Percentiles rank a stretch among this genome's conserved stretches.
These are phyloP conservation scores for Pandemis corylana DNA, from an alignment of 2,888 invertebrate species.

Conservation along the genomic window DNA sequence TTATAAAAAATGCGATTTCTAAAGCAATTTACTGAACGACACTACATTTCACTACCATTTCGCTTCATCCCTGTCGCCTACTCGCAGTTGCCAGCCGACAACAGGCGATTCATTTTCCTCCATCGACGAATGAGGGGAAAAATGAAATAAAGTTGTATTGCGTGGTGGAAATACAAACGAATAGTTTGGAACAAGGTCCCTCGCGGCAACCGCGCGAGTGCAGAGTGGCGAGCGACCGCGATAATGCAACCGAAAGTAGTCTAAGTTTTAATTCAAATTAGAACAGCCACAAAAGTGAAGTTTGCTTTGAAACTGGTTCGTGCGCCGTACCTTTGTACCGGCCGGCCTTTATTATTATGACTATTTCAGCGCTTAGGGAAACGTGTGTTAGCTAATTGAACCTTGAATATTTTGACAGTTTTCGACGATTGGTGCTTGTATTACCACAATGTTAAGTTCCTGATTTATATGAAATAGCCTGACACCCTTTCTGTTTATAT, in stretches of 20 bases:
- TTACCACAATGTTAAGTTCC: too few species aligned
- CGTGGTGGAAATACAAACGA: conserved; percentile 65
- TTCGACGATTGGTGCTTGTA: neutral
- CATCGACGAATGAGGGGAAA: conserved; percentile 57
- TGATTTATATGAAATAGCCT: too few species aligned
- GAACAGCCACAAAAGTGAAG: conserved; percentile 33
- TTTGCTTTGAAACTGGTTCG: conserved; percentile 33
- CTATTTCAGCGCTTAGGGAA: neutral
- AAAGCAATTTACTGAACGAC: too few species aligned
- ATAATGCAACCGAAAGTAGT: conserved; percentile 40
- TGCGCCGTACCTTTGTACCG: conserved; percentile 18
- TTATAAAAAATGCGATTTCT: too few species aligned
- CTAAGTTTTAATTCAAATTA: conserved; percentile 42
- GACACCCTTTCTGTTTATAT: too few species aligned
- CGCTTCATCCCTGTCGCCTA: neutral
- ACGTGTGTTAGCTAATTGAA: neutral
- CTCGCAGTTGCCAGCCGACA: conserved; percentile 42
- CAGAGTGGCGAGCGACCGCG: conserved; percentile 27
- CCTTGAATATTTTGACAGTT: neutral
- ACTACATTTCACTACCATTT: neutral
- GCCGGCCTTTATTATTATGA: conserved; percentile 19
- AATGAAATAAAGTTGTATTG: conserved; percentile 64
- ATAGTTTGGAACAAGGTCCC: conserved; percentile 68
- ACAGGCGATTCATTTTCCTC: conserved; percentile 55
- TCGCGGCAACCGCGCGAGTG: conserved; percentile 52